Conservation (phyloP, 2,888 invertebrate genomes). For the Amphipyra tragopoginis region DNA sequence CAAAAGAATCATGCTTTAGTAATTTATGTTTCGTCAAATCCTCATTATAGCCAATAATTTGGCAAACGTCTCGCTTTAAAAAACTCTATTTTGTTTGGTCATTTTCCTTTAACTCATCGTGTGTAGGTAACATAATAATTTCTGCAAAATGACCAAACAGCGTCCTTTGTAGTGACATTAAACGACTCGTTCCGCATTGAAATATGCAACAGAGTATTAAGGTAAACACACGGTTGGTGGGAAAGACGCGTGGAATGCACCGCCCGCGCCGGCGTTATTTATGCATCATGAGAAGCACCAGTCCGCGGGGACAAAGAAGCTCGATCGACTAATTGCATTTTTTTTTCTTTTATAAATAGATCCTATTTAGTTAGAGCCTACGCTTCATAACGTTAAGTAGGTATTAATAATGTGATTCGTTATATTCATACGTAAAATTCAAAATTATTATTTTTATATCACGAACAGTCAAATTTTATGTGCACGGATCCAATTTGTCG, state of each 20-base stretch:
- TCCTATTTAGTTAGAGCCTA: neutral
- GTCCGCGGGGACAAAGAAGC: neutral
- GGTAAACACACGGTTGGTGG: conserved; percentile 10
- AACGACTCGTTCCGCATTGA: conserved; percentile 9
- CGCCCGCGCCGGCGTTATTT: conserved; percentile 20
- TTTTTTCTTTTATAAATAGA: neutral
- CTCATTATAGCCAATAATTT: no score
- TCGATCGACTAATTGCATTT: neutral
- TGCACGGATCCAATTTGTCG: no score
- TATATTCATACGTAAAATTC: neutral
- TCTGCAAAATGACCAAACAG: no score
- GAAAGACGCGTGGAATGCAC: conserved; percentile 37
- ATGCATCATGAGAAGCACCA: conserved; percentile 56
- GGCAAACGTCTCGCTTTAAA: no score
- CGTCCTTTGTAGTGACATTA: neutral
- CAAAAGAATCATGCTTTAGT: no score
- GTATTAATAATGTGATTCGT: neutral
- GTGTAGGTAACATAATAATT: no score
- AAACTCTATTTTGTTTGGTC: no score
- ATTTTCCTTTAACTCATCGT: no score
- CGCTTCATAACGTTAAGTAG: no score
- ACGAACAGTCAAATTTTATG: no score
- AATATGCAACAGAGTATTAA: conserved; percentile 23
- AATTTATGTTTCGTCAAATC: no score
- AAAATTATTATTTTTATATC: no score